Evolutionary conservation across 2,797 vertebrate genomes (phyloP), one percentile per base, ranked within the genome.

Genomic region (Takifugu rubripes): DNA sequence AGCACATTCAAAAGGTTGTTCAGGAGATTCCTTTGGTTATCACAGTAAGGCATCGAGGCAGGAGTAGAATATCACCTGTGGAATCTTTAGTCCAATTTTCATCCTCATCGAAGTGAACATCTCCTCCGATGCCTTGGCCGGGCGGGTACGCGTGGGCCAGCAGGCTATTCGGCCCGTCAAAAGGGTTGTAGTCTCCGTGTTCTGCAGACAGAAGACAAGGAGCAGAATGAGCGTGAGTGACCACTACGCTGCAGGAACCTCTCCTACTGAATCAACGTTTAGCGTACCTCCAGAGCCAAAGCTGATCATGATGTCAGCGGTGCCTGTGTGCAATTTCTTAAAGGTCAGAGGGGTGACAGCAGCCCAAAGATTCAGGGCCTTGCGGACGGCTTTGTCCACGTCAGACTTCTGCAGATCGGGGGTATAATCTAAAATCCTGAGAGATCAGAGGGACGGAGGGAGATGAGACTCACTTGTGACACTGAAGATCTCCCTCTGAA

Each of bases 61-160:
- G 15, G 1, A 17, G 11, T 14, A 49, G 5, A 47, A 48, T 1
- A 6, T 27, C 86, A 97, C 97, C 89, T 59, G 90, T 91, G 50
- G 92, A 93, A 77, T 95, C 94, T 75, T 89, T 93, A 66, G 92
- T 93, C 95, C 97, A 99, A 14, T 78, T 62, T 83, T 99, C 97
- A 54, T 98, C 97, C 61, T 99, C 96, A 59, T 99, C 97, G 76
- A 99, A 99, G 88, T 99, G 97, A 45, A 94, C 95, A 77, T 99
- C 97, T 73, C 97, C 97, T 59, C 97, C 97, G 0, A 93, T 87
- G 68, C 91, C 94, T 21, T 83, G 78, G 50, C 96, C 96, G 0
- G 97, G 97, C 5, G 94, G 92, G 76, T 96, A 98, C 52, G 97
- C 97, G 3, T 99, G 97, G 71, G 97, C 97, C 77, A 99, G 78